phyloP scores from a whole-genome alignment of 2,113 vertebrate species.

The Anseranas semipalmata region DNA sequence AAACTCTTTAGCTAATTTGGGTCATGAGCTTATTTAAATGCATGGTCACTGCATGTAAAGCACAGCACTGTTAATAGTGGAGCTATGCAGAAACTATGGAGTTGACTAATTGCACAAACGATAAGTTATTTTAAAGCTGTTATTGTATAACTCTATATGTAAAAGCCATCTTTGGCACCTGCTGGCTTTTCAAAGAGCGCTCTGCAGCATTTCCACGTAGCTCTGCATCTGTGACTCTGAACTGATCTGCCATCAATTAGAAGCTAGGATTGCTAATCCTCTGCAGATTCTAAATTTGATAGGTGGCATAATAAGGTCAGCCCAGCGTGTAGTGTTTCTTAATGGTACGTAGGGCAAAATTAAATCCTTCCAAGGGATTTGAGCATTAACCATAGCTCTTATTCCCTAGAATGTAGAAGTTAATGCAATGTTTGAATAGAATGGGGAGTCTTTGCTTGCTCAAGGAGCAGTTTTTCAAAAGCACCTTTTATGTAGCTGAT shows the following conservation, averaged over 20 bases:
- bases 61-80: conserved; percentile 47
- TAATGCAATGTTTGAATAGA: neutral
- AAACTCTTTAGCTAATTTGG: conserved; percentile 65
- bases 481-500: neutral
- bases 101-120: neutral
- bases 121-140: neutral
- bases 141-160: neutral
- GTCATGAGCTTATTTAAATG: conserved; percentile 58
- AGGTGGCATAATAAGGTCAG: conserved; percentile 59
- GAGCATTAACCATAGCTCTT: neutral
- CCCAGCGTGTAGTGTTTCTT: conserved; percentile 16
- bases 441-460: neutral
- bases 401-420: neutral
- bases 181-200: conserved; percentile 23
- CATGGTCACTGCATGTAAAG: conserved; percentile 59
- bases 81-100: conserved; percentile 14
- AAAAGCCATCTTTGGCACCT: conserved; percentile 13
- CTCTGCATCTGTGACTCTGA: conserved; percentile 15
- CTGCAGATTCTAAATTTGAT: conserved; percentile 53
- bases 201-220: neutral
- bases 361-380: conserved; percentile 34
- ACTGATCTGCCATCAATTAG: conserved; percentile 52
- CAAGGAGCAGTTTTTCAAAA: neutral
- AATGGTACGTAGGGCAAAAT: conserved; percentile 12
- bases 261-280: conserved; percentile 51